Conservation (phyloP, 2,113 vertebrate genomes). For the Romanogobio albipinnatus region DNA sequence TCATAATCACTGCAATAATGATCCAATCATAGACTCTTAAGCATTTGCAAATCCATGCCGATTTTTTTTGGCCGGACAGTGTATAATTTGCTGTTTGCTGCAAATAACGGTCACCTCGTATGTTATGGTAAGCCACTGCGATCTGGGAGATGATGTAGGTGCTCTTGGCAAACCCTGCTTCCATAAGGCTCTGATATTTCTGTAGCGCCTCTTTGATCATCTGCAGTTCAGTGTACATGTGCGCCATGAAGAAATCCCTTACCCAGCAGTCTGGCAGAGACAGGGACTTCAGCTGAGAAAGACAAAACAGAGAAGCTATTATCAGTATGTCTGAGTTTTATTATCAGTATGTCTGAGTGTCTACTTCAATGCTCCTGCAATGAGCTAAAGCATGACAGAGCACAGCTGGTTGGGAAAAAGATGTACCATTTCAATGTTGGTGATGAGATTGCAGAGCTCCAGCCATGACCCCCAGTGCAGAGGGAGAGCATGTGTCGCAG, state of each 20-base stretch:
- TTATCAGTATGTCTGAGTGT: not conserved
- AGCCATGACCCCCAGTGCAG: conserved; percentile 98
- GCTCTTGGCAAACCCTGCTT: conserved; percentile 96
- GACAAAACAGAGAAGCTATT: not conserved
- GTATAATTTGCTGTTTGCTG: not conserved
- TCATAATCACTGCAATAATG: too few species aligned
- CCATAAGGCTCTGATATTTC: conserved; percentile 96
- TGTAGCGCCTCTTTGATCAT: conserved; percentile 97
- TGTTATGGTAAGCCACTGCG: conserved; percentile 98
- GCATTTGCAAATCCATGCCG: too few species aligned
- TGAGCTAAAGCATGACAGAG: not conserved
- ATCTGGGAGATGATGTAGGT: conserved; percentile 99
- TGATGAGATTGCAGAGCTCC: conserved; percentile 97
- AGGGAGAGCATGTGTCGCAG: conserved; percentile 90
- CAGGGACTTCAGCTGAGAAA: conserved; percentile 90
- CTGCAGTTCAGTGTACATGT: conserved; percentile 98
- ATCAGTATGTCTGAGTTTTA: not conserved
- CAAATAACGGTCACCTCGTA: conserved; percentile 80
- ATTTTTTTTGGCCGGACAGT: too few species aligned
- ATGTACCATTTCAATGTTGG: conserved; percentile 97
- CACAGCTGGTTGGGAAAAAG: not conserved
- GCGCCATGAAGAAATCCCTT: conserved; percentile 98
- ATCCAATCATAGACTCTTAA: too few species aligned
- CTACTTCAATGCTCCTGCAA: not conserved
- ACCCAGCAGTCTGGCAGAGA: conserved; percentile 97